Conservation (phyloP, 2,113 vertebrate species). For the Crotalus horridus region DNA sequence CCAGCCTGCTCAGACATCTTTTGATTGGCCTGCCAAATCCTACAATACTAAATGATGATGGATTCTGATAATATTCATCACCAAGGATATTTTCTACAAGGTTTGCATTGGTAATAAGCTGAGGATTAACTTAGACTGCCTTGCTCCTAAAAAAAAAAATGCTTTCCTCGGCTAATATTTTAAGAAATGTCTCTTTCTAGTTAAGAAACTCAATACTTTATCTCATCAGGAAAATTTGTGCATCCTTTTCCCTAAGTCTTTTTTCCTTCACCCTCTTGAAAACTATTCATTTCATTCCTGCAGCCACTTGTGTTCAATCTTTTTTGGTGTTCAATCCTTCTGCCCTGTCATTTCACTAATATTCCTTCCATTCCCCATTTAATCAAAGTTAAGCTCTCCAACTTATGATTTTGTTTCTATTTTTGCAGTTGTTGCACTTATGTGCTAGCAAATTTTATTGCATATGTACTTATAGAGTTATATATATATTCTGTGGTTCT, state of each 20-base stretch:
- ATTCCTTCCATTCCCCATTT: neutral
- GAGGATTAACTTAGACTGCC: neutral
- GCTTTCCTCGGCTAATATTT: neutral
- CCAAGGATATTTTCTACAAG: neutral
- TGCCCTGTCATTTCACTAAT: neutral
- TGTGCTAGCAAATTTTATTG: neutral
- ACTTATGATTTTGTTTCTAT: neutral
- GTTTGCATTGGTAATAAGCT: neutral
- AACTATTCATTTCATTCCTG: neutral
- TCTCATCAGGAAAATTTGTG: neutral
- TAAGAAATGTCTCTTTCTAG: neutral
- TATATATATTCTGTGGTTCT: neutral
- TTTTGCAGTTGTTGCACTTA: neutral
- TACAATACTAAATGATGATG: neutral
- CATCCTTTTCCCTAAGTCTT: neutral
- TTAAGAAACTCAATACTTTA: neutral
- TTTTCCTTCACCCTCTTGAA: neutral
- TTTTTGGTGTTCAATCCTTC: neutral
- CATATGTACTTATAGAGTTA: neutral
- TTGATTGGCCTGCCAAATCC: neutral
- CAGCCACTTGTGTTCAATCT: neutral
- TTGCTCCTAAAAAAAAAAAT: neutral
- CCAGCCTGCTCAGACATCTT: too few relatives aligned
- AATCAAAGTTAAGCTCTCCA: neutral
- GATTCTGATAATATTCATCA: neutral